Conservation (phyloP, 1,140 invertebrate genomes). For the Drosophila busckii region DNA sequence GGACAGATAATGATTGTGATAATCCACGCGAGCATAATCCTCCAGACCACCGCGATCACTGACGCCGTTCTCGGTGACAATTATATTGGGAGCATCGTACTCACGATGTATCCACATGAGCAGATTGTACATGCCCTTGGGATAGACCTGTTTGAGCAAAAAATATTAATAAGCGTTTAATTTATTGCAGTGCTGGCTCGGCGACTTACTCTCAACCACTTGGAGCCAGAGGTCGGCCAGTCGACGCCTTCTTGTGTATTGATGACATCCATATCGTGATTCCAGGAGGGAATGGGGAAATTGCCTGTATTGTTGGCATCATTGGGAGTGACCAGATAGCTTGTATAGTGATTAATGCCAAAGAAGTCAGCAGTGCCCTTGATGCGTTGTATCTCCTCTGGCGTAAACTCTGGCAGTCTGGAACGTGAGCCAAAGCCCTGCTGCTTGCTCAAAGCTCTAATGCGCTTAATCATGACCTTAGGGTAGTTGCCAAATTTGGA, state of each 20-base stretch:
- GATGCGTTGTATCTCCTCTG: constrained; percentile 81
- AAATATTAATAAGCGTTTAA: background rate
- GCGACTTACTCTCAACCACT: too few relatives aligned
- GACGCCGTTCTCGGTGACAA: constrained; percentile 87
- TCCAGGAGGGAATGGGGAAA: constrained; percentile 79
- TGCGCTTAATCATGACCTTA: constrained; percentile 80
- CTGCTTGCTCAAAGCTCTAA: constrained; percentile 80
- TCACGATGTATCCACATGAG: constrained; percentile 85
- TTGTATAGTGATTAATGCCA: constrained; percentile 82
- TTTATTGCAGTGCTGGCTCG: constrained; percentile 12
- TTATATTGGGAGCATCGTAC: constrained; percentile 85
- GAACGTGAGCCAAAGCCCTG: constrained; percentile 81
- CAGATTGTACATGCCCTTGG: constrained; percentile 84
- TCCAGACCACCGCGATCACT: constrained; percentile 78
- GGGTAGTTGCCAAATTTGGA: constrained; percentile 83
- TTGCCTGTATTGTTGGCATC: constrained; percentile 77
- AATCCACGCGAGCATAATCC: constrained; percentile 81
- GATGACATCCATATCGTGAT: constrained; percentile 80
- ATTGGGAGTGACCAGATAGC: constrained; percentile 78
- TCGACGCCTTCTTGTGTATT: constrained; percentile 74
- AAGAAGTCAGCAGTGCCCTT: constrained; percentile 83
- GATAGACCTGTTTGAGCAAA: constrained; percentile 81
- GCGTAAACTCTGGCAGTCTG: constrained; percentile 82
- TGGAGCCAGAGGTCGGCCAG: constrained; percentile 79
- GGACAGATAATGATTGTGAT: constrained; percentile 83